Conservation (phyloP, 2,888 invertebrate genomes). For the Caenorhabditis zanzibari region DNA sequence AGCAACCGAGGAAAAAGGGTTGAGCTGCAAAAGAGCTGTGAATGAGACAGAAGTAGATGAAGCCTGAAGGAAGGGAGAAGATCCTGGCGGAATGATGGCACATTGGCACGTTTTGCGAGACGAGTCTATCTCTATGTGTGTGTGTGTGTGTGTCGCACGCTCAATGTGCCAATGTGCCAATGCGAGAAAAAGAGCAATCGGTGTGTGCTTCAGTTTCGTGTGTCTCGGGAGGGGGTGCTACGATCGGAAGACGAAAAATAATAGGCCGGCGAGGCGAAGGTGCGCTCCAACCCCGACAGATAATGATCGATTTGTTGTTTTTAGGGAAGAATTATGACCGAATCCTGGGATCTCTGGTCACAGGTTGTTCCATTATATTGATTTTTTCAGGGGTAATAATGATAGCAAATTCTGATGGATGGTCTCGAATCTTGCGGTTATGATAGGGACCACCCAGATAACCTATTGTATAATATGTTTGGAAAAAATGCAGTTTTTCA, state of each 20-base stretch:
- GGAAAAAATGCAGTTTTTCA: too few species aligned
- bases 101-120: conserved; percentile 59
- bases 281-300: conserved; percentile 16
- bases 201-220: conserved; percentile 32
- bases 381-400: neutral
- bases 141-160: conserved; percentile 56
- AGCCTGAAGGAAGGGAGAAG: conserved; percentile 10
- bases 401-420: too few species aligned
- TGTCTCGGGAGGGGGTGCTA: conserved; percentile 9
- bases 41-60: conserved; percentile 35
- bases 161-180: conserved; percentile 66
- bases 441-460: too few species aligned
- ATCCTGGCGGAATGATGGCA: conserved; percentile 57
- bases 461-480: too few species aligned
- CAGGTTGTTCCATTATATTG: neutral
- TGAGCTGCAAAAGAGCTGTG: conserved; percentile 40
- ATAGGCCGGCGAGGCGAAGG: neutral
- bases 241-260: conserved; percentile 31
- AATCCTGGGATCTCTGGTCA: neutral
- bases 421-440: too few species aligned
- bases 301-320: conserved; percentile 40
- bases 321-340: conserved; percentile 30
- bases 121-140: too few species aligned
- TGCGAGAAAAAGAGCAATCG: conserved; percentile 66
- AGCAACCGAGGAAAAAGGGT: neutral